Evolutionary conservation across 2,888 invertebrate species (phyloP).

Genomic region (Epinotia bilunana): DNA sequence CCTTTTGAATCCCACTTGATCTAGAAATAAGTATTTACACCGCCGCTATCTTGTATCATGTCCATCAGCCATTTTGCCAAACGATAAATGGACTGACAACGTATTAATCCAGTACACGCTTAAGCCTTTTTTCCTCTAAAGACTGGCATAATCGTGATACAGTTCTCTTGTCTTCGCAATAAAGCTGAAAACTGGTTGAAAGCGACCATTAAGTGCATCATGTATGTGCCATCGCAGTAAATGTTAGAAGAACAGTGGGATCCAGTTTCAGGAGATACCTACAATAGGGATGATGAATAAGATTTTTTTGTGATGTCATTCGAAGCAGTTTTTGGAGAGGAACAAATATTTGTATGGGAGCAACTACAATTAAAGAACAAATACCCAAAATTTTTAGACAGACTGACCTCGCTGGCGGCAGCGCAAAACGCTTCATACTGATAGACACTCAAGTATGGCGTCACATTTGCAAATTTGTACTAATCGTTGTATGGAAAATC

Average conservation of each 20-base stretch:
- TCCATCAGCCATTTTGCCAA: constrained; percentile 19
- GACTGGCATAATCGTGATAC: constrained; percentile 4
- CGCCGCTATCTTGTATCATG: constrained; percentile 41
- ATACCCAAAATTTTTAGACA: too few species aligned
- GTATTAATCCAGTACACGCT: constrained; percentile 13
- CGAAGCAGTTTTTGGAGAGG: too few species aligned
- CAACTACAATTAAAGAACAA: too few species aligned
- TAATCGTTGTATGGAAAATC: too few species aligned
- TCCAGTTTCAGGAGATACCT: background rate
- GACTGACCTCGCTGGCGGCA: too few species aligned
- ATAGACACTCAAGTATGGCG: too few species aligned
- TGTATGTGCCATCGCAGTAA: constrained; percentile 34
- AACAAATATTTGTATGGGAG: too few species aligned
- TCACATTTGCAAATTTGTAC: too few species aligned
- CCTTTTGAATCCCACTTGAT: constrained; percentile 34
- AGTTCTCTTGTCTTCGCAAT: constrained; percentile 16
- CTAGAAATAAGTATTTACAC: constrained; percentile 40
- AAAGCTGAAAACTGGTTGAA: constrained; percentile 36
- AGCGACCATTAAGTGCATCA: constrained; percentile 27
- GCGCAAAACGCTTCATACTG: too few species aligned
- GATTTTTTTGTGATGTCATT: too few species aligned
- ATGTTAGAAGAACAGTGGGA: constrained; percentile 20
- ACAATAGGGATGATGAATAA: too few species aligned
- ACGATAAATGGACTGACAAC: background rate
- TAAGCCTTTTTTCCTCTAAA: background rate